phyloP scores from a whole-genome alignment of 2,888 invertebrate species.

The Cantharis rustica region DNA sequence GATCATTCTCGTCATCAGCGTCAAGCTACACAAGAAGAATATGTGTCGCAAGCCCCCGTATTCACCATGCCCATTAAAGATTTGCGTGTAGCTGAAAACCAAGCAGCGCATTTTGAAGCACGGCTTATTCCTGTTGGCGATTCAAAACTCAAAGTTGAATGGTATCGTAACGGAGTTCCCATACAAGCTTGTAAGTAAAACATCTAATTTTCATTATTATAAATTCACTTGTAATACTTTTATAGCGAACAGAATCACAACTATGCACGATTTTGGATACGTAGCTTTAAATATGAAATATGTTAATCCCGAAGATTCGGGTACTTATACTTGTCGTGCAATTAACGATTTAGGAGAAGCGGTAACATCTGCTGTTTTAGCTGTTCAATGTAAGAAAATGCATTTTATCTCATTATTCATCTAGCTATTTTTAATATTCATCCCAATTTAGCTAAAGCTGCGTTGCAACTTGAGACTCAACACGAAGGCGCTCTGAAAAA shows the following conservation, averaged over 20 bases:
- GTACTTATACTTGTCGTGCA: slow-evolving; percentile 94
- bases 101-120: slow-evolving; percentile 93
- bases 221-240: slow-evolving; percentile 24
- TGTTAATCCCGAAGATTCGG: slow-evolving; percentile 94
- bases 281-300: slow-evolving; percentile 95
- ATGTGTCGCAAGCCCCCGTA: slow-evolving; percentile 84
- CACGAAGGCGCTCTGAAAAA: slow-evolving; percentile 88
- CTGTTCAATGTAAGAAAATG: slow-evolving; percentile 78
- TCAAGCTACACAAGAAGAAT: slow-evolving; percentile 76
- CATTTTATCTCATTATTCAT: not conserved
- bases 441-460: slow-evolving; percentile 73
- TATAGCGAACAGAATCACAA: slow-evolving; percentile 84
- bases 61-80: slow-evolving; percentile 92
- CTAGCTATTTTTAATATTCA: not conserved
- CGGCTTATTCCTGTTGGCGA: slow-evolving; percentile 94
- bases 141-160: slow-evolving; percentile 88
- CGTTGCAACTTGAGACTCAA: slow-evolving; percentile 85
- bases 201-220: not conserved
- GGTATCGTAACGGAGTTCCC: slow-evolving; percentile 90
- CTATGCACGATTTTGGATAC: slow-evolving; percentile 98
- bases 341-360: slow-evolving; percentile 93
- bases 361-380: slow-evolving; percentile 89
- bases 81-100: slow-evolving; percentile 84
- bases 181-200: slow-evolving; percentile 81
- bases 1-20: slow-evolving; percentile 77